phyloP scores from a whole-genome alignment of 2,113 vertebrate species.

The Anser brachyrhynchus region DNA sequence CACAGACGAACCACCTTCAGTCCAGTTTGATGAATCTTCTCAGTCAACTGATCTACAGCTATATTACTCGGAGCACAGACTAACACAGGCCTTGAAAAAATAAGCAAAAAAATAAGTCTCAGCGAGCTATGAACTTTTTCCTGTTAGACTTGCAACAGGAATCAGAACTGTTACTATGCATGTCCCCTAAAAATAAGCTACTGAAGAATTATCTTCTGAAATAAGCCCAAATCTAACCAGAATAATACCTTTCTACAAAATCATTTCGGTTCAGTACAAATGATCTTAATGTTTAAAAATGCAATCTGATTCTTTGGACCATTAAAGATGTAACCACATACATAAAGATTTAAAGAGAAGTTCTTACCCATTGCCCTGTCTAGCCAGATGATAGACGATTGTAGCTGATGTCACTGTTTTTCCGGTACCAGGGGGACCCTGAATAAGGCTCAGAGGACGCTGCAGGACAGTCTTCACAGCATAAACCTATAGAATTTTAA shows the following conservation, averaged over 20 bases:
- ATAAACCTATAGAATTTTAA: slow-evolving; percentile 84
- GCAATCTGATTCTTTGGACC: neutral
- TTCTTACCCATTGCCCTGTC: slow-evolving; percentile 95
- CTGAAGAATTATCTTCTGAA: neutral
- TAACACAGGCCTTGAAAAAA: slow-evolving; percentile 85
- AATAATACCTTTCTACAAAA: neutral
- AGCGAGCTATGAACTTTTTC: neutral
- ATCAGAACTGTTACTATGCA: accelerated
- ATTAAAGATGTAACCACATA: too few relatives aligned
- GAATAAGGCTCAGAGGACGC: slow-evolving; percentile 96
- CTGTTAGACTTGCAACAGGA: neutral
- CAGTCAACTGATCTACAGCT: slow-evolving; percentile 95
- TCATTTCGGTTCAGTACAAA: neutral
- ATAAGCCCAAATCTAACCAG: neutral
- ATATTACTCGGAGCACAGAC: slow-evolving; percentile 99
- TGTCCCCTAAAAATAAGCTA: accelerated
- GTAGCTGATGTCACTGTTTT: slow-evolving; percentile 98
- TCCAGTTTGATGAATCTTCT: slow-evolving; percentile 98
- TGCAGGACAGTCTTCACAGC: slow-evolving; percentile 98
- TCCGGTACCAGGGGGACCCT: slow-evolving; percentile 96
- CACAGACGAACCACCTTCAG: slow-evolving; percentile 98
- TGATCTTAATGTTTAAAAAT: neutral
- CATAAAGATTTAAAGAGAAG: neutral
- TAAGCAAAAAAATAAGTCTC: neutral
- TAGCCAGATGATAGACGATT: slow-evolving; percentile 97